Base-by-base conservation (phyloP, 1,140 invertebrate species). In the Musca vetustissima region DNA sequence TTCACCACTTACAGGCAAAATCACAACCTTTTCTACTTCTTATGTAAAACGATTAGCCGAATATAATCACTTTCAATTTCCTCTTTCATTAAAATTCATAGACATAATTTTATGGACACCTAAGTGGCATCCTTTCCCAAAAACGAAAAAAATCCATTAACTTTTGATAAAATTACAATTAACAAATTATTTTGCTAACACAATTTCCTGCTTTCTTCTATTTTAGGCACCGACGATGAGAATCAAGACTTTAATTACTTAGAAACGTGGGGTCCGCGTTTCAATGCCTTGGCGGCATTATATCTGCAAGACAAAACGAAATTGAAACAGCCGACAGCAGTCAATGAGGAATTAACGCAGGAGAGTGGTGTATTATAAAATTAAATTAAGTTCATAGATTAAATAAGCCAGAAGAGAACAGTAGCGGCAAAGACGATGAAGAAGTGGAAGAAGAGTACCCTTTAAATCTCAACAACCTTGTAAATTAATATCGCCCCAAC, bases 171-270 rank as follows among this genome's bases (percentile, higher is more conserved):
- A 7, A 4, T 53, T 53, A 21, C 15, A 22, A 67, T n/a, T 43
- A 67, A 67, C 47, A 50, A 28, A 61, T 32, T 32, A 64, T 64
- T 36, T 64, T 43, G 0, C 17, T n/a, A n/a, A n/a, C n/a, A n/a
- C n/a, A 57, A 13, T 24, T 8, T 59, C 32, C 55, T 59, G 19
- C 36, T 36, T 36, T 9, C n/a, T 48, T 57, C 64, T n/a, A 17
- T 50, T 71, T 0, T 72, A 93, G 95, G 94, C 75, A 95, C 93
- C 67, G 95, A 97, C 83, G 95, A 96, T 83, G 93, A 96, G 83
- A 91, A 93, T 79, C 96, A 98, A 84, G 95, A 98, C 78, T 98
- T 97, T 86, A 95, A 98, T 81, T 98, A 98, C 84, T 86, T 99
- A 75, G 93, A 95, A 76, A 92, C 93, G 71, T 98, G 96, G 96